Evolutionary conservation across 2,113 vertebrate genomes (phyloP).

Genomic region (Bambusicola thoracicus): DNA sequence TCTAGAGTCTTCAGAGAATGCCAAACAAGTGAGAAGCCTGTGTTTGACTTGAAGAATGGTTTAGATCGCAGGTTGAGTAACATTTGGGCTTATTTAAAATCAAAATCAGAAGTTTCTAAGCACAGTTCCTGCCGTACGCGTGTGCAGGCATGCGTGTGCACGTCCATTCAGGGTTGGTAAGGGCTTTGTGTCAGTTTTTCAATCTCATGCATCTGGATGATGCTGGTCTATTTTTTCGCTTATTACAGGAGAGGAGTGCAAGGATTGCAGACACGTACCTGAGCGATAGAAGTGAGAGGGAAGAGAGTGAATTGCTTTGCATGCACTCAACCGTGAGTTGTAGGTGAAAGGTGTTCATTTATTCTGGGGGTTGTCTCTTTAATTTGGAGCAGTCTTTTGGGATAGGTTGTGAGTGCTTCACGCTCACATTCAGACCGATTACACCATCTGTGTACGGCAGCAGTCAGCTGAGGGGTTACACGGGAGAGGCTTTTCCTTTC

Average conservation of each 20-base stretch:
- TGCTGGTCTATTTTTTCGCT: not conserved
- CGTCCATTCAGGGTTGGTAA: accelerated
- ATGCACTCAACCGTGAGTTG: not conserved
- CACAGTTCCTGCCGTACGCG: accelerated
- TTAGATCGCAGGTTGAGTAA: not conserved
- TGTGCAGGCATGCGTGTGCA: accelerated
- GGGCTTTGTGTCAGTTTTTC: not conserved
- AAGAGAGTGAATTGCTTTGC: not conserved
- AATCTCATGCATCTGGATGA: not conserved
- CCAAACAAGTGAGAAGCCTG: not conserved
- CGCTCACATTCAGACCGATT: not conserved
- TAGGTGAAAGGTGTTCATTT: not conserved
- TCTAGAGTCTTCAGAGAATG: not conserved
- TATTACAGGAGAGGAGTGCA: accelerated
- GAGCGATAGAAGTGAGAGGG: not conserved
- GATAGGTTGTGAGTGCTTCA: not conserved
- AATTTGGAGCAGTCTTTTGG: not conserved
- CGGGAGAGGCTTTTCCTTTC: not conserved
- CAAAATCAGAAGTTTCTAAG: not conserved
- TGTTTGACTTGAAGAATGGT: accelerated
- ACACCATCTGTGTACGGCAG: accelerated
- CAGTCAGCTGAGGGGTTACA: not conserved
- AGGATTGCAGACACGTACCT: not conserved
- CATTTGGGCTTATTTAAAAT: not conserved
- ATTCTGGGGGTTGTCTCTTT: not conserved